phyloP scores from a whole-genome alignment of 2,113 vertebrate genomes.

The Columba janthina region DNA sequence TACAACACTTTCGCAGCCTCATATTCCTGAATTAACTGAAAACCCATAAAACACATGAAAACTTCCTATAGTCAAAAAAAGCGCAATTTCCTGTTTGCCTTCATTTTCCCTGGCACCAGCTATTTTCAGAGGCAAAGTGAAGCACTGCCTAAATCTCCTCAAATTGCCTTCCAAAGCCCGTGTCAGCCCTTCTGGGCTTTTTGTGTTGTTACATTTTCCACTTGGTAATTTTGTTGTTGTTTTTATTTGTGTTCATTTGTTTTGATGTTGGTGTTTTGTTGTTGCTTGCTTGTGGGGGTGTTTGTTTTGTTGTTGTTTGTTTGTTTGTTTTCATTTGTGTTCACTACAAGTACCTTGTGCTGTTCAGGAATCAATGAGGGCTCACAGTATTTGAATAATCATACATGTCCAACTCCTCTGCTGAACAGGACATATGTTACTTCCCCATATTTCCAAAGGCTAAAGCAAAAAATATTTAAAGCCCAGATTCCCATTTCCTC shows the following conservation, averaged over 20 bases:
- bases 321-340: neutral
- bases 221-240: neutral
- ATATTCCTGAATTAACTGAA: neutral
- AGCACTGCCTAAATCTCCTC: neutral
- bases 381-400: neutral
- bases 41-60: neutral
- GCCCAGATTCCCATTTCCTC: neutral
- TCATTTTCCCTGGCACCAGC: neutral
- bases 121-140: neutral
- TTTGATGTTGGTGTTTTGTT: neutral
- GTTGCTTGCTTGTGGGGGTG: no score
- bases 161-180: neutral
- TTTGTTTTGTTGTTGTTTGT: neutral
- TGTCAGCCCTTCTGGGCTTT: neutral
- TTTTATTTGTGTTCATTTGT: neutral
- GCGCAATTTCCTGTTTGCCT: neutral
- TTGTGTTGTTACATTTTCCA: neutral
- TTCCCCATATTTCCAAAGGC: neutral
- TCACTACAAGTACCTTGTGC: neutral
- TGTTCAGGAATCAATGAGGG: neutral
- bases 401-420: neutral
- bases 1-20: neutral
- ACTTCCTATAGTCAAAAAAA: neutral
- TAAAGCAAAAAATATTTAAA: neutral
- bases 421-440: neutral